Base-by-base conservation (phyloP, 2,113 vertebrate genomes). In the Eurypyga helias region DNA sequence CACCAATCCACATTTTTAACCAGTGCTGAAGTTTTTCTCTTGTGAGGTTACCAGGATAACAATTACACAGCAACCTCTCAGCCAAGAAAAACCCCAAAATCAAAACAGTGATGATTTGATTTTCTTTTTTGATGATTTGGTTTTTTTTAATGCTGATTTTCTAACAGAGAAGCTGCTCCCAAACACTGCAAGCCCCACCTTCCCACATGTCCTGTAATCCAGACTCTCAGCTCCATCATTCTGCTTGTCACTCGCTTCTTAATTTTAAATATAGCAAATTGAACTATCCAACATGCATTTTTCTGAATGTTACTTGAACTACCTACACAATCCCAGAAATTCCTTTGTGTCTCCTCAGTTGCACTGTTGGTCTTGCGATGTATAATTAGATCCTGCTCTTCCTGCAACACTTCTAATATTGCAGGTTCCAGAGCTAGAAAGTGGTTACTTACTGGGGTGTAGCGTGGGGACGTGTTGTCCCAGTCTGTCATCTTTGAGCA, bases 401-500 rank as follows among this genome's bases (percentile, higher is more conserved):
- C 73, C 8, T 78, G 33, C 45, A 25, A 67, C 23, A n/a, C 21
- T 70, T 61, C 10, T 70, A 89, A 54, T 3, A 28, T 36, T 12
- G 41, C 41, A 41, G 41, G 41, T 41, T 12, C 41, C 41, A 41
- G 9, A 41, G 41, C 41, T 41, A 41, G 41, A 41, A 41, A 77
- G 48, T 4, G n/a, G 26, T 29, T 67, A 99, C 99, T 99, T 97
- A 99, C 99, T 99, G 95, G 99, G 99, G 98, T 99, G 99, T 97
- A 99, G 98, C 14, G 99, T 99, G 81, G 99, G 99, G 90, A 99
- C 99, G 11, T 99, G 99, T 54, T 99, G 99, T 96, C 99, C 99
- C 98, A 99, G 96, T 98, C 99, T 98, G 98, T 99, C 99, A 97
- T 99, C 99, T 99, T 99, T 99, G 90, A 99, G 99, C 99, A 99